phyloP scores from a whole-genome alignment of 2,888 invertebrate genomes.

The Pyrochroa serraticornis region DNA sequence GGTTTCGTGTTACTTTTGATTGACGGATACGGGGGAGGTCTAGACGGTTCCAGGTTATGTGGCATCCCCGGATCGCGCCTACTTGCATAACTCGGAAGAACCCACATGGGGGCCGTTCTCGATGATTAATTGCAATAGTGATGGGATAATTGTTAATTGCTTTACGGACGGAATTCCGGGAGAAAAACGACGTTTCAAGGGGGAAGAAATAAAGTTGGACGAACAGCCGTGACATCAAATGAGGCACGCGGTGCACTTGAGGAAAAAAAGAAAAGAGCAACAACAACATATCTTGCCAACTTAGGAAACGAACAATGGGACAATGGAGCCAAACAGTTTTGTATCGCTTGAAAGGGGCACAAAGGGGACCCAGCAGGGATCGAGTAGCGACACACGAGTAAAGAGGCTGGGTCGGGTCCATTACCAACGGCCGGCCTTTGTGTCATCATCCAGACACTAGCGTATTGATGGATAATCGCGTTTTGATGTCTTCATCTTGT shows the following conservation, averaged over 20 bases:
- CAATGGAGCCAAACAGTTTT: slow-evolving; percentile 11
- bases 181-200: too few species aligned
- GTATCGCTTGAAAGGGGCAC: slow-evolving; percentile 12
- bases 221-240: not conserved
- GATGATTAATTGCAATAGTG: slow-evolving; percentile 9
- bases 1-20: slow-evolving; percentile 38
- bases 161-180: too few species aligned
- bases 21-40: slow-evolving; percentile 42
- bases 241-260: not conserved
- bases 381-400: slow-evolving; percentile 16
- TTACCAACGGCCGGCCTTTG: slow-evolving; percentile 11
- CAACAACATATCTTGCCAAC: slow-evolving; percentile 7
- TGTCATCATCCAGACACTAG: slow-evolving; percentile 30
- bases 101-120: slow-evolving; percentile 7
- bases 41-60: slow-evolving; percentile 32
- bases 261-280: slow-evolving; percentile 13
- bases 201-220: too few species aligned
- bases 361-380: slow-evolving; percentile 11
- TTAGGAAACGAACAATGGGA: slow-evolving; percentile 9
- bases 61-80: slow-evolving; percentile 22
- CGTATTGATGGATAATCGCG: slow-evolving; percentile 40
- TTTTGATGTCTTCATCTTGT: slow-evolving; percentile 35
- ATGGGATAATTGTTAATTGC: too few species aligned
- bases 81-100: slow-evolving; percentile 10
- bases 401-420: slow-evolving; percentile 9